A percentile compares a stretch with the other conserved stretches of the same genome.
Conservation (phyloP, 2,113 vertebrate species). For the Vombatus ursinus region DNA sequence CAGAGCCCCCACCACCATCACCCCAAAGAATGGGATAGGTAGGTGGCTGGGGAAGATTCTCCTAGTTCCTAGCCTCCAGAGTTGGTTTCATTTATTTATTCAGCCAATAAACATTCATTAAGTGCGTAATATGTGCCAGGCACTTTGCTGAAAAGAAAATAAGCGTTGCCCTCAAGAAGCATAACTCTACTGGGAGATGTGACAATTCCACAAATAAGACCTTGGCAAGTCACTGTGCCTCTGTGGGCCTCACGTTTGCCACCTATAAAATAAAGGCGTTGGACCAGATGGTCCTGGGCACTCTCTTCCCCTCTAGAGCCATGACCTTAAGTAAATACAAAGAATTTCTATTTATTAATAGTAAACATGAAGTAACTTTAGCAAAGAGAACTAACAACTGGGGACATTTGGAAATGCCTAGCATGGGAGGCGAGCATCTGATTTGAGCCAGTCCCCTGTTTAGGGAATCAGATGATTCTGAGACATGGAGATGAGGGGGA, state of each 20-base stretch:
- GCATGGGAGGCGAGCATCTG: not conserved
- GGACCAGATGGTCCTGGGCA: not conserved
- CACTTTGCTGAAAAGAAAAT: not conserved
- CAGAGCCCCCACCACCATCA: slow-evolving; percentile 58
- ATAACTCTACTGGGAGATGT: not conserved
- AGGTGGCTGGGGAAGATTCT: slow-evolving; percentile 60
- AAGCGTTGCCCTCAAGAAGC: not conserved
- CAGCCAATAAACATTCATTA: not conserved
- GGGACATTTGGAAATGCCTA: not conserved
- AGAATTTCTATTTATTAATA: not conserved
- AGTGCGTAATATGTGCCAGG: not conserved
- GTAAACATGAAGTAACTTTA: not conserved
- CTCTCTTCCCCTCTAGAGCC: not conserved
- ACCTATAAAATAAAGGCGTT: not conserved
- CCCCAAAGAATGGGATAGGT: slow-evolving; percentile 82
- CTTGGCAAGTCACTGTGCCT: not conserved
- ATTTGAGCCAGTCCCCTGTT: too few relatives aligned
- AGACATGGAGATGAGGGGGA: not conserved
- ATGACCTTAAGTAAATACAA: not conserved
- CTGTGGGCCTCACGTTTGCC: not conserved
- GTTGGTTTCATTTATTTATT: not conserved
- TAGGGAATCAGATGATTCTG: not conserved
- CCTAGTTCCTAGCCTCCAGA: not conserved
- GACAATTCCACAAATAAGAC: not conserved
- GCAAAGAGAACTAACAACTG: not conserved